These are phyloP conservation scores for Aphelinus atriplicis DNA, from an alignment of 1,140 invertebrate species.

Conservation along the genomic window DNA sequence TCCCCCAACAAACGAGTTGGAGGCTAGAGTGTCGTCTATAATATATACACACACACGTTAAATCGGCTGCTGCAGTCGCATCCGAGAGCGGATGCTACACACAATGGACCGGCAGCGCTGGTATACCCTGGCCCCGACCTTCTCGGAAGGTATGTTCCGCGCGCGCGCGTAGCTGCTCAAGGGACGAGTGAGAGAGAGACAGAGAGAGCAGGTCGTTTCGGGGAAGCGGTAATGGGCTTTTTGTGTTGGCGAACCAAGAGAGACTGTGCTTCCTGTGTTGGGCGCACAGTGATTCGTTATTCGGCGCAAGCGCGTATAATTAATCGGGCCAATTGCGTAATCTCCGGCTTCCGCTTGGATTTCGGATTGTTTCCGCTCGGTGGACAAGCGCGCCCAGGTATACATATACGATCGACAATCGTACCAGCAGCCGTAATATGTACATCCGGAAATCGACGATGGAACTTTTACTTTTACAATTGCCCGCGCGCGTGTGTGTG, in stretches of 20 bases:
- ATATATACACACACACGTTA: too few species aligned
- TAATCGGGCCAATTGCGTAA: not conserved
- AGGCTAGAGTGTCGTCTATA: too few species aligned
- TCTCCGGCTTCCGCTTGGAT: not conserved
- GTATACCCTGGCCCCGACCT: slow-evolving; percentile 27
- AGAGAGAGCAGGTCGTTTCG: not conserved
- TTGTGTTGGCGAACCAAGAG: slow-evolving; percentile 3
- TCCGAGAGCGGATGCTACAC: slow-evolving; percentile 1
- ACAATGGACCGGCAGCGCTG: slow-evolving; percentile 34
- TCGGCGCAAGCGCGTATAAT: too few species aligned
- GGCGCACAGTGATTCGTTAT: too few species aligned
- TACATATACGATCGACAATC: too few species aligned
- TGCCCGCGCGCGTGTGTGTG: too few species aligned
- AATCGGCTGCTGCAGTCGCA: too few species aligned
- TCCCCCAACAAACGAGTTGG: too few species aligned
- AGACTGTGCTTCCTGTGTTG: slow-evolving; percentile 2
- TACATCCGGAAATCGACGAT: not conserved
- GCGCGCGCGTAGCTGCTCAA: not conserved
- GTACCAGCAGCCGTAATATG: too few species aligned
- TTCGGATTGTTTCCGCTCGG: too few species aligned
- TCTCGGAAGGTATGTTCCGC: slow-evolving; percentile 36
- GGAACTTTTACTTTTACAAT: slow-evolving; percentile 5
- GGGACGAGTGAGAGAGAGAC: not conserved
- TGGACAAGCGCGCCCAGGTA: too few species aligned
- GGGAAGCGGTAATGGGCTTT: slow-evolving; percentile 25